Percentiles rank a stretch among this genome's conserved stretches.
Evolutionary conservation across 1,140 invertebrate species (phyloP).

Genomic region (Halyomorpha halys): DNA sequence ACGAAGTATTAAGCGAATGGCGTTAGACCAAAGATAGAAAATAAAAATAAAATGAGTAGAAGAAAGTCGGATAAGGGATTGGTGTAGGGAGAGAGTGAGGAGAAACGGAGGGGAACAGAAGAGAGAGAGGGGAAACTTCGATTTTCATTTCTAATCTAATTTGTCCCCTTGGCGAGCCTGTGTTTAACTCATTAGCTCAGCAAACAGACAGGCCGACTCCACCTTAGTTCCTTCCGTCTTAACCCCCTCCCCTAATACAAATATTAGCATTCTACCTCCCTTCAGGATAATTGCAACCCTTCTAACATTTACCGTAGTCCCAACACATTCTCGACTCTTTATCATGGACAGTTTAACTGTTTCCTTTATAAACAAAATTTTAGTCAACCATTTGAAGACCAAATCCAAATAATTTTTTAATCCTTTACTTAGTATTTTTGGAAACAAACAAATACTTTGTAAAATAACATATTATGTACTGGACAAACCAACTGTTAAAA

Average conservation of each 20-base stretch:
- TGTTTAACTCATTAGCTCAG: conserved; percentile 19
- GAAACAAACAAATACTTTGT: no score
- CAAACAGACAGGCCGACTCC: conserved; percentile 9
- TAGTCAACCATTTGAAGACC: no score
- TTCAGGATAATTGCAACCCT: conserved; percentile 16
- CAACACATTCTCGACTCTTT: no score
- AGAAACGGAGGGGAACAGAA: not conserved
- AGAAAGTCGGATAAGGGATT: not conserved
- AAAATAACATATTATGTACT: no score
- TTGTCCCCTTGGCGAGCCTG: conserved; percentile 19
- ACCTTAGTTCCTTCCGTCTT: conserved; percentile 5
- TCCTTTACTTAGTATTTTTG: no score
- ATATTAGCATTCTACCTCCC: conserved; percentile 18
- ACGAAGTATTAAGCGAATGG: no score
- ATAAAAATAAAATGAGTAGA: not conserved
- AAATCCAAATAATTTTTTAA: no score
- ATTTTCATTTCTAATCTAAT: conserved; percentile 21
- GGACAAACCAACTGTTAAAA: no score
- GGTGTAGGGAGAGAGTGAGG: conserved; percentile 1
- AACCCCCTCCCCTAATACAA: not conserved
- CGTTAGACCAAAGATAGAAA: no score
- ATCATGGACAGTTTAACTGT: no score
- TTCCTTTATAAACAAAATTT: no score
- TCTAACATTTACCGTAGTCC: conserved; percentile 17
- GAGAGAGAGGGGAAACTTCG: conserved; percentile 15